Evolutionary conservation across 2,797 vertebrate species (phyloP).

Genomic region (Emydoidea blandingii): DNA sequence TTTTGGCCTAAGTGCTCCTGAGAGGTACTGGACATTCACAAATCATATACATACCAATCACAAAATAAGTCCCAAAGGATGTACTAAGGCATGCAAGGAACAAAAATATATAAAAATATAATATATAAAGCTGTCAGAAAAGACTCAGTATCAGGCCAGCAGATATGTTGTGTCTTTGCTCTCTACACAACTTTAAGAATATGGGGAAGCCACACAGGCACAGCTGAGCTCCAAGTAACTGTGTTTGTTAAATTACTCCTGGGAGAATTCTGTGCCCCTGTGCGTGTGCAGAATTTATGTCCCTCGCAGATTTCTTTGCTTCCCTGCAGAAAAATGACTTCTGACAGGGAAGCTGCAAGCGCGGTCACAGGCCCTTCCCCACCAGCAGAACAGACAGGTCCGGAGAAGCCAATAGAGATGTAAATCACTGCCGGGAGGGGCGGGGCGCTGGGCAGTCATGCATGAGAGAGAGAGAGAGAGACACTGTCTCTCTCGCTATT

Average conservation of each 20-base stretch:
- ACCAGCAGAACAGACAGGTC: too few species aligned
- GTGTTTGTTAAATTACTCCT: background rate
- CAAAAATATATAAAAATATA: background rate
- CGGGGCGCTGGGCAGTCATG: too few species aligned
- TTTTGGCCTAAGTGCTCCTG: background rate
- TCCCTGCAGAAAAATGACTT: too few species aligned
- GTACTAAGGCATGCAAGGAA: background rate
- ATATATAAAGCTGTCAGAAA: background rate
- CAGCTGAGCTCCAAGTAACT: background rate
- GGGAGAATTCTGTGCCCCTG: too few species aligned
- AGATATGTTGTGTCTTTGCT: background rate
- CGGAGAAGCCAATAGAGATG: too few species aligned
- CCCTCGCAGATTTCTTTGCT: too few species aligned
- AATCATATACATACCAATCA: background rate
- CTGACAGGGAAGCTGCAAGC: too few species aligned
- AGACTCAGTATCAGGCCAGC: background rate
- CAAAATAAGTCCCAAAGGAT: background rate
- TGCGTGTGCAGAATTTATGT: too few species aligned
- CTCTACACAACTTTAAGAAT: background rate
- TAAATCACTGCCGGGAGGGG: too few species aligned
- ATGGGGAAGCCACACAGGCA: background rate
- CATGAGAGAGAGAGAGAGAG: too few species aligned
- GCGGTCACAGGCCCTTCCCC: too few species aligned
- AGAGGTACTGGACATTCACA: accelerated
- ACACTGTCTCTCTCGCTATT: too few species aligned